Percentiles rank a stretch among this genome's conserved stretches.
phyloP scores from a whole-genome alignment of 2,113 vertebrate species.

The Petroica traversi region DNA sequence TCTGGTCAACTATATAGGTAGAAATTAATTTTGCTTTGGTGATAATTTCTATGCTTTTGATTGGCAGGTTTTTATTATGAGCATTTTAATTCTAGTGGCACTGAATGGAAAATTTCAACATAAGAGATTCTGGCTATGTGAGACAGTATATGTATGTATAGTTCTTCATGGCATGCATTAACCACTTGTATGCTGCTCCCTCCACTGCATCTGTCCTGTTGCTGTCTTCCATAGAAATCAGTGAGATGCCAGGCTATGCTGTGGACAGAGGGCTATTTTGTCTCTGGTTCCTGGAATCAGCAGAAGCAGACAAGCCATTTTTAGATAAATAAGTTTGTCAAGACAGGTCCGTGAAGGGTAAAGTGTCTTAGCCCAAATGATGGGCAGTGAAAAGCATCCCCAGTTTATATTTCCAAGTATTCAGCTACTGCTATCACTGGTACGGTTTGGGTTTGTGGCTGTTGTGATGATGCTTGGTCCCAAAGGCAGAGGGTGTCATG shows the following conservation, averaged over 20 bases:
- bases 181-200: not conserved
- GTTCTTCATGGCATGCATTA: slow-evolving; percentile 7
- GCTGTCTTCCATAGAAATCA: not conserved
- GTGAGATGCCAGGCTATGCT: not conserved
- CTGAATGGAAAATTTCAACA: not conserved
- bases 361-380: slow-evolving; percentile 22
- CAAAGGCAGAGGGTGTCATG: not conserved
- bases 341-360: not conserved
- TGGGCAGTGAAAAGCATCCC: not conserved
- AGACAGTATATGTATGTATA: not conserved
- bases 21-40: not conserved
- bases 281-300: not conserved
- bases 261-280: not conserved
- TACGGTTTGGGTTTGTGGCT: not conserved
- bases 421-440: not conserved
- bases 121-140: not conserved
- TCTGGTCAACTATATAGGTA: not conserved
- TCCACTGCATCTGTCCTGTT: slow-evolving; percentile 10
- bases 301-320: not conserved
- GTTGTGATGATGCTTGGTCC: not conserved
- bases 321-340: not conserved
- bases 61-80: slow-evolving; percentile 1
- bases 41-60: not conserved
- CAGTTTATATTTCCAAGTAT: not conserved
- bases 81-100: not conserved